Evolutionary conservation across 2,797 vertebrate genomes (phyloP).

Genomic region (Galago senegalensis): DNA sequence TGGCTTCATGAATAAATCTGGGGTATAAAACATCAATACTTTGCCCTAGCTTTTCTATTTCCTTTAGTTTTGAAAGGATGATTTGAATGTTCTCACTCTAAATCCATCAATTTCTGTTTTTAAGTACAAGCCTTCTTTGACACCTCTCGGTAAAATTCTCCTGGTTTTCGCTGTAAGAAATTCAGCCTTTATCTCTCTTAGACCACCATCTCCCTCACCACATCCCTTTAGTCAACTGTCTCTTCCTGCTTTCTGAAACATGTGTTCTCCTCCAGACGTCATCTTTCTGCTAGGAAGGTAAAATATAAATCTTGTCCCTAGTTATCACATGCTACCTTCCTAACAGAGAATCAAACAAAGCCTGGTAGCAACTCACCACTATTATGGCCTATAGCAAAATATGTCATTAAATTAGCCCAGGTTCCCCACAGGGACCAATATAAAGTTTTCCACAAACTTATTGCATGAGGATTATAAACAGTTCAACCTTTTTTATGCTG

Average conservation of each 20-base stretch:
- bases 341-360: background rate
- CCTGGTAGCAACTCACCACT: background rate
- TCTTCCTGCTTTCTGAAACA: constrained; percentile 5
- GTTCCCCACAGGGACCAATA: background rate
- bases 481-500: background rate
- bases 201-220: background rate
- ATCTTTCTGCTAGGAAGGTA: background rate
- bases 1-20: constrained; percentile 8
- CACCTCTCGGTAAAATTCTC: background rate
- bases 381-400: background rate
- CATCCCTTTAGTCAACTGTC: too few relatives aligned
- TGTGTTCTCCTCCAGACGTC: background rate
- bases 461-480: background rate
- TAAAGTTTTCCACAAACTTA: constrained; percentile 18
- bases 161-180: background rate
- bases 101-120: constrained; percentile 21
- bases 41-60: constrained; percentile 3
- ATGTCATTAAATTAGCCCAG: background rate
- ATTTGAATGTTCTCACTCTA: constrained; percentile 50
- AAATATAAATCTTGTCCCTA: background rate
- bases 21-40: background rate
- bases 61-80: constrained; percentile 3
- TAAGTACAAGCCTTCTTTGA: constrained; percentile 6
- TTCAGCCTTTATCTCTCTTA: background rate
- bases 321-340: background rate